Percentiles rank a stretch among this genome's conserved stretches.
phyloP scores from a whole-genome alignment of 2,888 invertebrate species.

The Xestobium rufovillosum region DNA sequence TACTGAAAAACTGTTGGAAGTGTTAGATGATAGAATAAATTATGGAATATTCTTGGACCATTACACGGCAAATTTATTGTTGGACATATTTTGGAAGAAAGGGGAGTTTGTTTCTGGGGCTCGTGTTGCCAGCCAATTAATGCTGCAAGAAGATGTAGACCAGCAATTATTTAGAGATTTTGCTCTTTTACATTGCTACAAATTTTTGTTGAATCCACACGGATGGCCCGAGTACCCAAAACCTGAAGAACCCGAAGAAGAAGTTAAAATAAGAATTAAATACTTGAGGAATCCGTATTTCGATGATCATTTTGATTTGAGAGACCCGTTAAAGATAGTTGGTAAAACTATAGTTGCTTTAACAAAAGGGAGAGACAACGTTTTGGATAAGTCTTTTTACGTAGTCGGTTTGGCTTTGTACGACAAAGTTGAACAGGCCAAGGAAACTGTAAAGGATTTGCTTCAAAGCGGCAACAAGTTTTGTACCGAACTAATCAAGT shows the following conservation, averaged over 20 bases:
- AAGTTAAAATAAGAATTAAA: slow-evolving; percentile 58
- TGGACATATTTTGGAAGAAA: slow-evolving; percentile 68
- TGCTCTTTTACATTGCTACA: slow-evolving; percentile 67
- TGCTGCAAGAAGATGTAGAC: slow-evolving; percentile 82
- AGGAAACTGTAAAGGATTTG: slow-evolving; percentile 34
- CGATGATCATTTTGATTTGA: slow-evolving; percentile 87
- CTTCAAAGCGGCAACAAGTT: slow-evolving; percentile 33
- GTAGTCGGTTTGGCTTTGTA: slow-evolving; percentile 41
- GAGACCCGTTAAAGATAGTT: slow-evolving; percentile 58
- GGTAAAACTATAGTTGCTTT: slow-evolving; percentile 73
- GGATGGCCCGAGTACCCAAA: slow-evolving; percentile 41
- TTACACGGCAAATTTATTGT: slow-evolving; percentile 67
- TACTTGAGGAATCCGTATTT: slow-evolving; percentile 75
- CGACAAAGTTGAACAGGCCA: slow-evolving; percentile 35
- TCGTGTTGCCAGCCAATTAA: slow-evolving; percentile 66
- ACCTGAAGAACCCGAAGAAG: slow-evolving; percentile 43
- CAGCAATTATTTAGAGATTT: slow-evolving; percentile 63
- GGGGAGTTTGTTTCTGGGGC: slow-evolving; percentile 66
- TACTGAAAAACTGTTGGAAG: slow-evolving; percentile 57
- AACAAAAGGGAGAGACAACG: slow-evolving; percentile 48
- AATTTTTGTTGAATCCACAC: slow-evolving; percentile 53
- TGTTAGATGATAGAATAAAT: slow-evolving; percentile 73
- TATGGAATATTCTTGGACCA: slow-evolving; percentile 90
- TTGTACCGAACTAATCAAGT: slow-evolving; percentile 38
- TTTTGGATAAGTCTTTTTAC: slow-evolving; percentile 45